Evolutionary conservation across 2,797 vertebrate genomes (phyloP).

Genomic region (Megalops cyprinoides): DNA sequence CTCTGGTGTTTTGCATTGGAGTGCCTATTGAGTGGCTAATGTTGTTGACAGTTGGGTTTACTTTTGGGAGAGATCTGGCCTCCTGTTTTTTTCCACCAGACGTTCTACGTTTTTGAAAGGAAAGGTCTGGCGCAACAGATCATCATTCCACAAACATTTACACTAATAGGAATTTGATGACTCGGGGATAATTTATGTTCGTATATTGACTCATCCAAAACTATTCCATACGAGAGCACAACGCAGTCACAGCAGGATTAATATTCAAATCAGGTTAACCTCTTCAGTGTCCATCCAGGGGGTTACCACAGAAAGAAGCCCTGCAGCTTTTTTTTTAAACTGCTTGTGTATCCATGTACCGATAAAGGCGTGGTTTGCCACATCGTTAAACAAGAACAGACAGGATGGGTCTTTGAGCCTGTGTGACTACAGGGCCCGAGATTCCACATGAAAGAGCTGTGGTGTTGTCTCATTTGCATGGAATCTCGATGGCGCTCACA

Average conservation of each 20-base stretch:
- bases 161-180: conserved; percentile 63
- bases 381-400: background rate
- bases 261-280: background rate
- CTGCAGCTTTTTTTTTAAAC: background rate
- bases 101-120: conserved; percentile 59
- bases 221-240: background rate
- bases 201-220: background rate
- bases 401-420: background rate
- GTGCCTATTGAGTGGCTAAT: conserved; percentile 50
- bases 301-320: background rate
- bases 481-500: background rate
- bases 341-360: background rate
- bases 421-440: background rate
- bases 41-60: conserved; percentile 63
- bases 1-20: conserved; percentile 40
- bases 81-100: conserved; percentile 53
- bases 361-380: background rate
- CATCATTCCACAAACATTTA: conserved; percentile 62
- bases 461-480: background rate
- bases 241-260: background rate
- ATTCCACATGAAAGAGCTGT: too few species aligned
- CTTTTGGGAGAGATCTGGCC: conserved; percentile 55
- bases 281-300: background rate
- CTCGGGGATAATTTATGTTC: conserved; percentile 57
- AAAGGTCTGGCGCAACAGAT: conserved; percentile 58